Evolutionary conservation across 2,797 vertebrate species (phyloP).

Genomic region (Heterohyrax brucei): DNA sequence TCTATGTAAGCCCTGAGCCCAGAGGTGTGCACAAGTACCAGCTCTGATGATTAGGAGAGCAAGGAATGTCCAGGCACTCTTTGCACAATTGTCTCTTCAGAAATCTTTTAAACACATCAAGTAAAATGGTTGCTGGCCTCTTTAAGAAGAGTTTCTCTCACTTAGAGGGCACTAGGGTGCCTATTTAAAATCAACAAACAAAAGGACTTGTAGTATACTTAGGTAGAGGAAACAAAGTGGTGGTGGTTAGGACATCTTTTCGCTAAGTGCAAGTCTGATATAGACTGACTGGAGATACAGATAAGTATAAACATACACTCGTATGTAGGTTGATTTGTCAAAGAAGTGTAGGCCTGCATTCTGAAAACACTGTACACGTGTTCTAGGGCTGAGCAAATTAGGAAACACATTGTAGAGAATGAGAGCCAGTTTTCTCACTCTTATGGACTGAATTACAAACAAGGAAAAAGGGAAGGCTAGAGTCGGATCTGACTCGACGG

Average conservation of each 20-base stretch:
- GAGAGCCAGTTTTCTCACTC: no score
- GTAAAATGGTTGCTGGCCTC: background rate
- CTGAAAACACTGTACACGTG: no score
- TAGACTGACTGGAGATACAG: background rate
- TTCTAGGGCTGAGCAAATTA: no score
- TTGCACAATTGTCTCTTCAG: background rate
- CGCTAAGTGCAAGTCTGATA: background rate
- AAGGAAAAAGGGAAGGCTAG: no score
- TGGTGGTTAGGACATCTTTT: background rate
- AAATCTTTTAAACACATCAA: background rate
- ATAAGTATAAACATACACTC: background rate
- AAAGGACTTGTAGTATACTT: background rate
- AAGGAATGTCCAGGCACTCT: background rate
- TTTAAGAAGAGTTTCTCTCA: background rate
- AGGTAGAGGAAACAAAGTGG: background rate
- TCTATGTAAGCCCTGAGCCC: background rate
- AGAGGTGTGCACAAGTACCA: background rate
- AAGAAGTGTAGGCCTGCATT: no score
- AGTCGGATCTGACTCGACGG: no score
- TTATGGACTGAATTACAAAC: no score
- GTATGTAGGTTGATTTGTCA: background rate
- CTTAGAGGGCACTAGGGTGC: background rate
- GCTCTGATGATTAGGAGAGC: background rate
- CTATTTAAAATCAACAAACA: constrained; percentile 35
- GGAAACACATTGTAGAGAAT: no score